These are phyloP conservation scores for Acyrthosiphon pisum DNA, from an alignment of 1,140 invertebrate species.

Conservation along the genomic window DNA sequence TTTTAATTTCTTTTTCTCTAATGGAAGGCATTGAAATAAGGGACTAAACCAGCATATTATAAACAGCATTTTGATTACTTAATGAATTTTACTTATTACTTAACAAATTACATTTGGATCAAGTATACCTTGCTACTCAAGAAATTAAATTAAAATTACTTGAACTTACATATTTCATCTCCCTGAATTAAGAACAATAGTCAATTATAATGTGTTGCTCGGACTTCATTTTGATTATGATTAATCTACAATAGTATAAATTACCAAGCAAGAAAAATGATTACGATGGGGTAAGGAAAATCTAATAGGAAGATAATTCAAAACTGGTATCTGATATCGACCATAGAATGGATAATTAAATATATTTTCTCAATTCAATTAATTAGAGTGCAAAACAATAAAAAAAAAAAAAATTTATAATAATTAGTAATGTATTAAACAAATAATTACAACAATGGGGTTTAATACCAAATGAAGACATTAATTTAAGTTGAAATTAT, in stretches of 20 bases:
- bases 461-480: background rate
- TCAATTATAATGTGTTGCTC: background rate
- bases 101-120: background rate
- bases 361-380: too few relatives aligned
- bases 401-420: too few relatives aligned
- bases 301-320: background rate
- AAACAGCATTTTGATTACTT: background rate
- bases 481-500: background rate
- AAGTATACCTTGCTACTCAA: background rate
- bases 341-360: too few relatives aligned
- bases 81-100: background rate
- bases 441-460: too few relatives aligned
- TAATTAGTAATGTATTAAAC: too few relatives aligned
- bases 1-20: conserved; percentile 93
- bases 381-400: too few relatives aligned
- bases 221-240: background rate
- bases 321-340: background rate
- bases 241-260: background rate
- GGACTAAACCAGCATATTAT: conserved; percentile 69
- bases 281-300: background rate
- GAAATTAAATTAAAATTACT: background rate
- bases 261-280: background rate
- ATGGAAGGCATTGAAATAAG: conserved; percentile 92
- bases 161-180: background rate
- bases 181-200: background rate